Conservation (phyloP, 2,888 invertebrate genomes). For the Xestia c-nigrum region DNA sequence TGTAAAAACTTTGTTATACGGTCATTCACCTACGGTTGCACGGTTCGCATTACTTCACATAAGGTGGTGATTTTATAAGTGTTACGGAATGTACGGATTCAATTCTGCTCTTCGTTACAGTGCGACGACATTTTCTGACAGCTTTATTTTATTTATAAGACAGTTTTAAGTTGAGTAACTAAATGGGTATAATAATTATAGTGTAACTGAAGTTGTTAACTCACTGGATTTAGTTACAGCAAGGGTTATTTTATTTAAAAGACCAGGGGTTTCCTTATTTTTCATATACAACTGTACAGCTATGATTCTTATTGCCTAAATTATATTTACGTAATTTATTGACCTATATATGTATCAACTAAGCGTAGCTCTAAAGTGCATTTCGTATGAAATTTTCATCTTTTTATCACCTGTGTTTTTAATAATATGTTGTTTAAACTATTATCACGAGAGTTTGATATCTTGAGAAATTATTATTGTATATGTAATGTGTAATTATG, state of each 20-base stretch:
- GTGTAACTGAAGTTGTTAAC: slow-evolving; percentile 48
- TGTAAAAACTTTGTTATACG: slow-evolving; percentile 11
- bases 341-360: slow-evolving; percentile 82
- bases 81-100: slow-evolving; percentile 47
- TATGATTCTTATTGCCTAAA: slow-evolving; percentile 85
- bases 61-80: slow-evolving; percentile 41
- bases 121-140: slow-evolving; percentile 79
- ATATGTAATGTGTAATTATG: slow-evolving; percentile 90
- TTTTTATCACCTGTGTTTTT: slow-evolving; percentile 85
- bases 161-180: slow-evolving; percentile 69
- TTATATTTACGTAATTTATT: slow-evolving; percentile 90
- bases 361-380: slow-evolving; percentile 86
- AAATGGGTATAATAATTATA: slow-evolving; percentile 56
- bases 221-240: slow-evolving; percentile 59
- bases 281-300: slow-evolving; percentile 84
- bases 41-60: slow-evolving; percentile 51
- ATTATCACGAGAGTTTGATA: slow-evolving; percentile 87
- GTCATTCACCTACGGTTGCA: slow-evolving; percentile 43
- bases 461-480: slow-evolving; percentile 90
- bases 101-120: slow-evolving; percentile 67
- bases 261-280: slow-evolving; percentile 68
- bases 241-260: slow-evolving; percentile 67
- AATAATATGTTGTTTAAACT: slow-evolving; percentile 86
- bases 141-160: slow-evolving; percentile 87
- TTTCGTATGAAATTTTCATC: slow-evolving; percentile 85